Evolutionary conservation across 92 coral and sea anemone genomes (phyloP).

Genomic region (Heteractis magnifica): DNA sequence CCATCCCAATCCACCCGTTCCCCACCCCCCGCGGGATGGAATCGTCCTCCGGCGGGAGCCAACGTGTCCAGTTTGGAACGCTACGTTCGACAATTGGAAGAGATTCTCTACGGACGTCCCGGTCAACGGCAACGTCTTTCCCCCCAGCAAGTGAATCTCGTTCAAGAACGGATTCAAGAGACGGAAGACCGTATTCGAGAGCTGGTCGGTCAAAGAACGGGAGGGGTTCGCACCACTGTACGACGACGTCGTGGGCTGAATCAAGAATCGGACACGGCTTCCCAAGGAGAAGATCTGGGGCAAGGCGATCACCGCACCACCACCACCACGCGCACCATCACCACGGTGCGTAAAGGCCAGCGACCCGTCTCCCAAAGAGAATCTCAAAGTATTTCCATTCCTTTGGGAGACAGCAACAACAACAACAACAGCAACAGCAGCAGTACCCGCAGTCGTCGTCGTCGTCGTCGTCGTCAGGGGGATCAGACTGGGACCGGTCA

Average conservation of each 20-base stretch:
- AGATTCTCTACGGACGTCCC: neutral
- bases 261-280: neutral
- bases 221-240: neutral
- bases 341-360: neutral
- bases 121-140: neutral
- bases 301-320: neutral
- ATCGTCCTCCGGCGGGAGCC: neutral
- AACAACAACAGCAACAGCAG: neutral
- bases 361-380: neutral
- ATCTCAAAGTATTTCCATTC: neutral
- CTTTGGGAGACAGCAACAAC: neutral
- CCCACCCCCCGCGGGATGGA: neutral
- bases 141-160: neutral
- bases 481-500: neutral
- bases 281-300: neutral
- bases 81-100: neutral
- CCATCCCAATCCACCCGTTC: neutral
- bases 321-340: conserved; percentile 20
- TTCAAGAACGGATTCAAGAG: neutral
- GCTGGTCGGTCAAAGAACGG: neutral
- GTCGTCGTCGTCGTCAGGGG: neutral
- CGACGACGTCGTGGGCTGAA: conserved; percentile 2
- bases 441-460: neutral
- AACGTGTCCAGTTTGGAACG: neutral
- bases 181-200: neutral